Evolutionary conservation across 2,113 vertebrate species (phyloP), one percentile per base, ranked within the genome.

Genomic region (Eupsittula cactorum): DNA sequence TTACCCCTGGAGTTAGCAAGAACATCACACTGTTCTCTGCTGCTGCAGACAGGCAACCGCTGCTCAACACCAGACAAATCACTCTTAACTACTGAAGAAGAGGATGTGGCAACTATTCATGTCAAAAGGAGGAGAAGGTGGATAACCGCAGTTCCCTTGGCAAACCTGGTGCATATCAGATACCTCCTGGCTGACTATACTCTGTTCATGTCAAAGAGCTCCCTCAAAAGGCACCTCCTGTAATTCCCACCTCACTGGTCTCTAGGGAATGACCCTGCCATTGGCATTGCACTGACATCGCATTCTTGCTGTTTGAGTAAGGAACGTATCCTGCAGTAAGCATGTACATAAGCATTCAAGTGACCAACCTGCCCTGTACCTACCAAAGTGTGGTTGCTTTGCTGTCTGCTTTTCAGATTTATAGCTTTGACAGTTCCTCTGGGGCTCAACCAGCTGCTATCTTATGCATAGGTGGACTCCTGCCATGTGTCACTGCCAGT

Each of bases 371-470:
- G 46, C 46, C 86, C 31, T 77, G 52, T 79, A 94, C 80, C 86
- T 82, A 84, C 52, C 21, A 37, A 89, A 96, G 52, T 8, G 42
- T 63, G 71, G 35, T 71, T 59, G 33, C 20, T 59, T 84, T 92
- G 73, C 57, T 92, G 52, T 73, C 74, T 87, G 41, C 52, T 92
- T 31, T 47, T 89, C 25, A 29, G 33, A 70, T 77, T 81, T 67
- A 70, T 19, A 80, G 86, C 63, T 47, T 92, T 94, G 37, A 37
- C 49, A 42, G 49, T n/a, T 82, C 83, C 92, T 95, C 15, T 92
- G 93, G 28, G 95, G 49, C 84, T 65, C 77, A 69, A 73, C 74
- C 83, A 96, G 88, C 81, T 96, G 95, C 63, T 85, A 5, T 39
- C 63, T 86, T 65, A 52, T 50, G 83, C 81, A 20, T 80, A 91